Evolutionary conservation across 2,113 vertebrate genomes (phyloP).

Genomic region (Cepphus grylle): DNA sequence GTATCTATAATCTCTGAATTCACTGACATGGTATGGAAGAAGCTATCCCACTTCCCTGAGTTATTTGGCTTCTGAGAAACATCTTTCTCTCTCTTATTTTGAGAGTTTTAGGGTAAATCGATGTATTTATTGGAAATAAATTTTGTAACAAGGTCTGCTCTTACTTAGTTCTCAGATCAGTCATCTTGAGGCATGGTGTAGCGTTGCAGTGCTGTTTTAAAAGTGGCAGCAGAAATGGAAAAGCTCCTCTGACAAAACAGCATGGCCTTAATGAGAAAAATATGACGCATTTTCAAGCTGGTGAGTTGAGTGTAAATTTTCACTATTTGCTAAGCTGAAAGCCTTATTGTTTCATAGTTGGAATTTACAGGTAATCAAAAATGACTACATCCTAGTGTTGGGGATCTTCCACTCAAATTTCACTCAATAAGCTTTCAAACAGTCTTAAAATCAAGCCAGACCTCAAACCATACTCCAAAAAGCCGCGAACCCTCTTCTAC

Average conservation of each 20-base stretch:
- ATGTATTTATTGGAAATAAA: background rate
- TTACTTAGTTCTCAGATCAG: background rate
- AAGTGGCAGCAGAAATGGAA: background rate
- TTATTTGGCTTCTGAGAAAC: background rate
- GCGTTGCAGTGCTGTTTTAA: background rate
- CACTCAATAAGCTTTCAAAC: constrained; percentile 34
- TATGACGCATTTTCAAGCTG: background rate
- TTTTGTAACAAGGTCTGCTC: background rate
- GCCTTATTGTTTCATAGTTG: constrained; percentile 29
- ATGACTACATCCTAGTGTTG: background rate
- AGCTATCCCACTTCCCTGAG: background rate
- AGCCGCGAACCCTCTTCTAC: background rate
- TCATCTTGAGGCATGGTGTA: background rate
- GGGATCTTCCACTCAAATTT: constrained; percentile 47
- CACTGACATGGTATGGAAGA: background rate
- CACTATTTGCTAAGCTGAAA: constrained; percentile 38
- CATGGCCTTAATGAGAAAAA: constrained; percentile 10
- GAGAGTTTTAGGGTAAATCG: background rate
- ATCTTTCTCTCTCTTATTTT: background rate
- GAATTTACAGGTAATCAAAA: constrained; percentile 52
- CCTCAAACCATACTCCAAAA: background rate
- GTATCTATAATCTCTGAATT: background rate
- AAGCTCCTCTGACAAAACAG: background rate
- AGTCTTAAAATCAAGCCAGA: constrained; percentile 28
- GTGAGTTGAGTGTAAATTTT: constrained; percentile 28